Evolutionary conservation across 1,140 invertebrate genomes (phyloP), one percentile per base, ranked within the genome.

Genomic region (Lasaia peninsularis): DNA sequence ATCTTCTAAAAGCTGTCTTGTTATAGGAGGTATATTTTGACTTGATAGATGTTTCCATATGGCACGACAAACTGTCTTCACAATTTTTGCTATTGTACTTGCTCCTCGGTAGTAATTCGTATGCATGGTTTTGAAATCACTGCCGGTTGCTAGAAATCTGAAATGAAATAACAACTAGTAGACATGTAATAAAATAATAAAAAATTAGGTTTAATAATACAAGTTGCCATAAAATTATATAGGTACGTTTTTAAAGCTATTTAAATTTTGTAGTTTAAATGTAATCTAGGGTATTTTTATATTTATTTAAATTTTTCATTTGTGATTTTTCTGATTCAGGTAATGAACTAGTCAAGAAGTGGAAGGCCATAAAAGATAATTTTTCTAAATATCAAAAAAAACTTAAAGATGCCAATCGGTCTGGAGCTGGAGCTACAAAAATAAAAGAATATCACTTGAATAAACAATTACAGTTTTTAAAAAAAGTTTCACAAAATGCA

Each of bases 401-500:
- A 64, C 11, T 60, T 10, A 57, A 64, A 33, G 53, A 60, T 34
- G 33, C 21, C 50, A 34, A 21, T 57, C 35, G 50, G 44, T 64
- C 58, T 14, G 62, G 62, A 40, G 20, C 58, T 49, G 62, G 58
- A 52, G 33, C 62, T 11, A 52, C 50, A 56, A 60, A 56, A 37
- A 60, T 60, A 12, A 64, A 64, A 60, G 35, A 64, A 64, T 64
- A 64, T 28, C 57, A 60, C 33, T 28, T 64, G 16, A 44, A 64
- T 21, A 52, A 60, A 16, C 57, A 63, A 50, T 49, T 63, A 35
- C 56, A 55, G 11, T 63, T 63, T 63, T 31, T 63, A n/a, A 56
- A 56, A 52, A 63, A 59, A 31, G 34, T 31, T 59, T 53, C 40
- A 51, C 56, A 63, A 63, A 63, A 63, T 56, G 44, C 24, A 52